A percentile compares a stretch with the other conserved stretches of the same genome.
These are phyloP conservation scores for Melanargia galathea DNA, from an alignment of 2,888 invertebrate species.

Conservation along the genomic window DNA sequence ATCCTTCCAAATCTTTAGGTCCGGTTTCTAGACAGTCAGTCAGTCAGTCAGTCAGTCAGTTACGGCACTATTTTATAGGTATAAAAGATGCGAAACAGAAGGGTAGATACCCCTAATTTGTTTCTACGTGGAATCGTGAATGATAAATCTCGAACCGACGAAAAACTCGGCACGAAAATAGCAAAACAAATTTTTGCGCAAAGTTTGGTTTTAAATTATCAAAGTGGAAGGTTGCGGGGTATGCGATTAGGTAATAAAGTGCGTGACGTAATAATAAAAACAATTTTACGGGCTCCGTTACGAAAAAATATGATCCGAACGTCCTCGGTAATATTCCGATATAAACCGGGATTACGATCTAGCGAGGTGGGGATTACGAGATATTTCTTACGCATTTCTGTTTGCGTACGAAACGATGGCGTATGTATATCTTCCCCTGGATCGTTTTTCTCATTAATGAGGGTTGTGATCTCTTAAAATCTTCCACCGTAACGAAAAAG, in stretches of 20 bases:
- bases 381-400: neutral
- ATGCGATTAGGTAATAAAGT: neutral
- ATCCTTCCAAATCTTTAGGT: too few species aligned
- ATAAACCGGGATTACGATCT: conserved; percentile 3
- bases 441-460: neutral
- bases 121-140: too few species aligned
- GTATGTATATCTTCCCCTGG: neutral
- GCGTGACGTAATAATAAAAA: conserved; percentile 1
- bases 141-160: too few species aligned
- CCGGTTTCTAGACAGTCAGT: too few species aligned
- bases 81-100: too few species aligned
- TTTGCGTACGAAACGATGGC: neutral
- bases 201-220: neutral
- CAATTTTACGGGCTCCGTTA: neutral
- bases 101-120: too few species aligned
- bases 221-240: neutral
- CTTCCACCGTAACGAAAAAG: too few species aligned
- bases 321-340: conserved; percentile 10
- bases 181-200: too few species aligned
- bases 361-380: neutral
- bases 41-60: too few species aligned
- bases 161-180: too few species aligned
- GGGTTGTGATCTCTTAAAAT: neutral
- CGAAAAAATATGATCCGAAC: conserved; percentile 4
- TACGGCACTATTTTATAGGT: too few species aligned